Evolutionary conservation across 2,797 vertebrate genomes (phyloP), one percentile per base, ranked within the genome.

Genomic region (Vespertilio murinus): DNA sequence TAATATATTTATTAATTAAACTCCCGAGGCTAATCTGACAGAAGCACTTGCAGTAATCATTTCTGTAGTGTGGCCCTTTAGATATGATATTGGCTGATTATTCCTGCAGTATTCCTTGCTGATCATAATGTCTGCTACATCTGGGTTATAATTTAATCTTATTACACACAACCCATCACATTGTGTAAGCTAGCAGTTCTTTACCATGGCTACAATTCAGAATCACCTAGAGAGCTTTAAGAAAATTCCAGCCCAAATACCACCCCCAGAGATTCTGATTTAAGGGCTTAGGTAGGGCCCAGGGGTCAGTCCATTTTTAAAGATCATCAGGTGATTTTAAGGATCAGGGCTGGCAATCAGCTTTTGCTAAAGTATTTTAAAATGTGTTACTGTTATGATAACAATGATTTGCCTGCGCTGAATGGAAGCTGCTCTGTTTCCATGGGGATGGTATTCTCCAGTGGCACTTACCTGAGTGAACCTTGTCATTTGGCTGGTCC

Each of bases 301-400:
- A 82, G 67, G 64, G 9, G 80, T 74, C 35, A 93, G 69, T 64
- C 28, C 78, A 92, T 84, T 95, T 96, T 93, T 74, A 52, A 93
- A 93, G 69, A 38, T 83, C 69, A 64, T 96, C 35, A 2, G 79
- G 65, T 94, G 84, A 95, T 86, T 92, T 94, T 86, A 69, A 91
- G 93, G 59, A 71, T 47, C 9, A 75, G n/a, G 14, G 30, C 17
- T 67, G 52, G 93, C n/a, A 77, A 83, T 91, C 33, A 61, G 67
- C 75, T 88, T 97, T 82, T 91, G 87, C 22, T 71, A n/a, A 88
- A 78, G 49, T 86, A 81, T 91, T 96, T 96, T 90, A 54, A 91
- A 93, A 78, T 35, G 17, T 61, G 70, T 85, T 70, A n/a, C 28
- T 94, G 35, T 79, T 90, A 82, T 52, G 73, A 78, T 40, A 90